Evolutionary conservation across 2,888 invertebrate genomes (phyloP).

Genomic region (Ypsolopha sequella): DNA sequence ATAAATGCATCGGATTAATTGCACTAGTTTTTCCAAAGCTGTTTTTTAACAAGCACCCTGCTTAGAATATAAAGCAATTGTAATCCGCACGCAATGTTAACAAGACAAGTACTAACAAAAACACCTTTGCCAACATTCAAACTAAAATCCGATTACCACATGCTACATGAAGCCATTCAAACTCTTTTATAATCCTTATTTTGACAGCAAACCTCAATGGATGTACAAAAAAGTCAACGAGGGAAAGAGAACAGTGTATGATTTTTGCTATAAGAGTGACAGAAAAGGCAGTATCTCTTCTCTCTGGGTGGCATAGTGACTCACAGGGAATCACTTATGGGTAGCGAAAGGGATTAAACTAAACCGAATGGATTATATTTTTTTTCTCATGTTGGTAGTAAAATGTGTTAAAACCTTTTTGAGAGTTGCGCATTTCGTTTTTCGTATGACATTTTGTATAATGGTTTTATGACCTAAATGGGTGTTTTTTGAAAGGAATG

Average conservation of each 20-base stretch:
- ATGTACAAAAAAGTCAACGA: constrained; percentile 25
- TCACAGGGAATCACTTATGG: constrained; percentile 29
- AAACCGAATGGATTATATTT: constrained; percentile 29
- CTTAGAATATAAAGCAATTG: not conserved
- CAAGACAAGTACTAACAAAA: not conserved
- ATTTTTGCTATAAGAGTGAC: constrained; percentile 9
- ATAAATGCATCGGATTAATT: too few relatives aligned
- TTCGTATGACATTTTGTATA: not conserved
- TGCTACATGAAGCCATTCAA: constrained; percentile 46
- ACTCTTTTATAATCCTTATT: constrained; percentile 67
- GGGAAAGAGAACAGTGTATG: constrained; percentile 10
- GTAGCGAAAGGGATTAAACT: constrained; percentile 27
- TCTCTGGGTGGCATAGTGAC: constrained; percentile 60
- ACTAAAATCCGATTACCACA: constrained; percentile 4
- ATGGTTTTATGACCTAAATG: not conserved
- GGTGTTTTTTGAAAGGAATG: too few relatives aligned
- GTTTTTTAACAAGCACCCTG: not conserved
- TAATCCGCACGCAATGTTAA: not conserved
- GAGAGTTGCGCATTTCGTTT: not conserved
- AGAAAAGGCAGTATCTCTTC: constrained; percentile 21
- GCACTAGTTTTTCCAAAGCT: too few relatives aligned
- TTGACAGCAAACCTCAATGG: constrained; percentile 67
- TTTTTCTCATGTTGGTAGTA: constrained; percentile 7
- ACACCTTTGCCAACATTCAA: not conserved
- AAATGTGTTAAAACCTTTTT: not conserved